A percentile compares a stretch with the other conserved stretches of the same genome.
phyloP scores from a whole-genome alignment of 2,888 invertebrate species.

The Drosophila recens region DNA sequence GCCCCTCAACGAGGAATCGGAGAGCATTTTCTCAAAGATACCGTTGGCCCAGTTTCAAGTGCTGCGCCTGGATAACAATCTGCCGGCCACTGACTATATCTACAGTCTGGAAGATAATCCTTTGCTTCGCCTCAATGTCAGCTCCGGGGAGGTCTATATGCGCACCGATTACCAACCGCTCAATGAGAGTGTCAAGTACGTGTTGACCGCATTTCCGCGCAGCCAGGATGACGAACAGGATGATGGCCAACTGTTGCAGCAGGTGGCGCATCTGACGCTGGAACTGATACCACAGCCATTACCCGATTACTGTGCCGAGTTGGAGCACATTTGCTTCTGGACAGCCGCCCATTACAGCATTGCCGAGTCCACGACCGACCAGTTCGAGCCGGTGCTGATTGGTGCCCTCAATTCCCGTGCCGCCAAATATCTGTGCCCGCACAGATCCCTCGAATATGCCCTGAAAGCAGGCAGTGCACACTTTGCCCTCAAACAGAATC shows the following conservation, averaged over 20 bases:
- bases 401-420: slow-evolving; percentile 85
- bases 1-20: slow-evolving; percentile 83
- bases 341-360: slow-evolving; percentile 79
- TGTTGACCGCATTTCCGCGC: slow-evolving; percentile 78
- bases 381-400: slow-evolving; percentile 76
- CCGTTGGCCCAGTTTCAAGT: slow-evolving; percentile 84
- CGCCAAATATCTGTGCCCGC: slow-evolving; percentile 86
- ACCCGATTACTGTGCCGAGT: slow-evolving; percentile 76
- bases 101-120: slow-evolving; percentile 82
- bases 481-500: slow-evolving; percentile 84
- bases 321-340: slow-evolving; percentile 84
- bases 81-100: slow-evolving; percentile 72
- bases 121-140: slow-evolving; percentile 78
- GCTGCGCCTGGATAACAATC: slow-evolving; percentile 73
- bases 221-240: slow-evolving; percentile 28
- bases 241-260: slow-evolving; percentile 52
- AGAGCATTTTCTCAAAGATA: slow-evolving; percentile 83
- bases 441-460: slow-evolving; percentile 86
- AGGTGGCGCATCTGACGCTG: slow-evolving; percentile 81
- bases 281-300: slow-evolving; percentile 77
- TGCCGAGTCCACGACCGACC: slow-evolving; percentile 69
- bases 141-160: slow-evolving; percentile 83
- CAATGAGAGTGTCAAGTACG: slow-evolving; percentile 69
- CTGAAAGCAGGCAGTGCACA: slow-evolving; percentile 81
- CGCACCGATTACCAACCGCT: slow-evolving; percentile 78